A percentile compares a stretch with the other conserved stretches of the same genome.
These are phyloP conservation scores for Theristicus caerulescens DNA, from an alignment of 2,113 vertebrate genomes.

Conservation along the genomic window DNA sequence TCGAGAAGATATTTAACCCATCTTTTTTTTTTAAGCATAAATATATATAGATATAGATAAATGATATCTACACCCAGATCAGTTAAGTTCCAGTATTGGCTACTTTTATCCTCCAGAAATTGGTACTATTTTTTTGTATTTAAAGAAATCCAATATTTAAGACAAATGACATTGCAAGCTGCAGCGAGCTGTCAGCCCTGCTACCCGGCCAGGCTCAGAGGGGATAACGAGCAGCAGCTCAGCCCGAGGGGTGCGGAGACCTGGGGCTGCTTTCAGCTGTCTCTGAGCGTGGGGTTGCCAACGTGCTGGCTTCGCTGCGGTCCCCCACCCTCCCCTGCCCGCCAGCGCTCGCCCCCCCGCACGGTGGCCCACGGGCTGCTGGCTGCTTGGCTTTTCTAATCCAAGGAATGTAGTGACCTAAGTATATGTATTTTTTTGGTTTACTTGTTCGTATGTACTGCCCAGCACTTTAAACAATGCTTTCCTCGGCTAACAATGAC, in stretches of 20 bases:
- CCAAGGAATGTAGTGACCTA: conserved; percentile 42
- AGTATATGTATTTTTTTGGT: conserved; percentile 28
- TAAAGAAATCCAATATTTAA: conserved; percentile 31
- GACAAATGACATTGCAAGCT: background rate
- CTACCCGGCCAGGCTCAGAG: background rate
- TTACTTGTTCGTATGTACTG: conserved; percentile 69
- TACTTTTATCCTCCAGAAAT: conserved; percentile 18
- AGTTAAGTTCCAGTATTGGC: conserved; percentile 46
- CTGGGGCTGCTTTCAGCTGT: background rate
- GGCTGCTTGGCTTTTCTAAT: conserved; percentile 23
- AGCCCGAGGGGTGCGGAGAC: background rate
- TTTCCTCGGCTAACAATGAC: conserved; percentile 57
- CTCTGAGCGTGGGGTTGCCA: background rate
- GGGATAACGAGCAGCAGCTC: background rate
- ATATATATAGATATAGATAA: conserved; percentile 10
- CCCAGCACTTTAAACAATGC: conserved; percentile 75
- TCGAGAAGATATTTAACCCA: background rate
- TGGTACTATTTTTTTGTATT: conserved; percentile 22
- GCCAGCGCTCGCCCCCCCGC: background rate
- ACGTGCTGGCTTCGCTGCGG: conserved; percentile 5
- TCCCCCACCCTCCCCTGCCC: background rate
- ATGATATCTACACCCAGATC: conserved; percentile 18
- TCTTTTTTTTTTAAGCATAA: background rate
- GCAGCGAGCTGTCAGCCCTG: background rate
- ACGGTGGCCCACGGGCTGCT: background rate